Conservation (phyloP, 2,888 invertebrate species). For the Dolichomitus sp. region DNA sequence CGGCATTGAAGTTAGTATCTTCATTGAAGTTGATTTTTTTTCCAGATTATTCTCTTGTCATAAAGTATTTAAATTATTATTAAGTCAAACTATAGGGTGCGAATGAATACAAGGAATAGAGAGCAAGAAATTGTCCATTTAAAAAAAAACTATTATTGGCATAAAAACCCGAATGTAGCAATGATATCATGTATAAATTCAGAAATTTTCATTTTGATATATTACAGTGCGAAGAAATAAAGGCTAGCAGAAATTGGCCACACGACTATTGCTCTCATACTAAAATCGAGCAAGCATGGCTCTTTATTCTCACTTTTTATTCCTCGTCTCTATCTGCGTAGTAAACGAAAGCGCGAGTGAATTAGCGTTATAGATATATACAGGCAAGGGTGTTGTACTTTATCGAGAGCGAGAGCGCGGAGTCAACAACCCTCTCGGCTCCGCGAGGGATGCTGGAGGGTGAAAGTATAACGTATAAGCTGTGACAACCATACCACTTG, state of each 20-base stretch:
- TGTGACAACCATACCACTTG: slow-evolving; percentile 36
- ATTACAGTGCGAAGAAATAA: not conserved
- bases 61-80: no score
- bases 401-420: slow-evolving; percentile 52
- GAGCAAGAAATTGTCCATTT: no score
- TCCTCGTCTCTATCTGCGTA: not conserved
- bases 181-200: not conserved
- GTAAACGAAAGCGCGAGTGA: not conserved
- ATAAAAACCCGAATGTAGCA: not conserved
- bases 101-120: no score
- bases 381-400: slow-evolving; percentile 21
- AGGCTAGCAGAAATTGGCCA: not conserved
- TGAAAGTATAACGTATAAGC: slow-evolving; percentile 57
- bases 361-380: not conserved
- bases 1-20: no score
- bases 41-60: no score
- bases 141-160: no score
- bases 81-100: no score
- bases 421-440: slow-evolving; percentile 55
- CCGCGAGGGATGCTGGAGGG: slow-evolving; percentile 48
- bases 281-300: not conserved
- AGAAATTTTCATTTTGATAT: not conserved
- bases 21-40: no score
- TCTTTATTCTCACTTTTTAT: not conserved
- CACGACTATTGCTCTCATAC: not conserved